Base-by-base conservation (phyloP, 2,113 vertebrate species). In the Callospermophilus lateralis region DNA sequence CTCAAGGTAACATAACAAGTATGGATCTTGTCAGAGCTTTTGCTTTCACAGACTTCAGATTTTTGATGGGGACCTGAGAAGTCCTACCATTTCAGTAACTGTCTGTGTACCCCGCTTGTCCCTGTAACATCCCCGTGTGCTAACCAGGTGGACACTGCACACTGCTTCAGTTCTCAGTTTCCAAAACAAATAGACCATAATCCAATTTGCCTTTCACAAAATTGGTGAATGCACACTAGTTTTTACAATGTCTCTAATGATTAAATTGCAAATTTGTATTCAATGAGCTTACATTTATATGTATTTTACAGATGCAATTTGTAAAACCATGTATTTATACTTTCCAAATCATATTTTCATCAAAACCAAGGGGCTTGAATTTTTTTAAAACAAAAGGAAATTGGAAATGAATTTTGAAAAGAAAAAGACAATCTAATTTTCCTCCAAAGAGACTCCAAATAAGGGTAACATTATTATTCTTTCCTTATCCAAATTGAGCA, bases 101-200 rank as follows among this genome's bases (percentile, higher is more conserved):
- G 32, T 68, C 39, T 70, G 72, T 70, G 48, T 37, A 34, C 65
- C 20, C 12, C 45, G 45, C 48, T 88, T 45, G 24, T 72, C 37
- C 22, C n/a, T 53, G 24, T 4, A 90, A 45, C 39, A 90, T 34
- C 32, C 39, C 42, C 0, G 13, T 17, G 20, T 7, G 8, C 28
- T 70, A 17, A 17, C 19, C 13, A 63, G 78, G 24, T 34, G 15
- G 13, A 8, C n/a, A 58, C 1, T 16, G 37, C 9, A 32, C 65
- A 34, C 15, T 13, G 72, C 42, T 84, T 90, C 63, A 37, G 94
- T n/a, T 97, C 95, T 30, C n/a, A 65, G 48, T 45, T 96, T 93
- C 93, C 93, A 91, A 98, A 91, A 96, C 87, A 97, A 97, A 97
- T 84, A 30, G 19, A 81, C 83, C 97, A 95, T 95, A 81, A 89